Base-by-base conservation (phyloP, 2,113 vertebrate species). In the Hippocampus barbouri region DNA sequence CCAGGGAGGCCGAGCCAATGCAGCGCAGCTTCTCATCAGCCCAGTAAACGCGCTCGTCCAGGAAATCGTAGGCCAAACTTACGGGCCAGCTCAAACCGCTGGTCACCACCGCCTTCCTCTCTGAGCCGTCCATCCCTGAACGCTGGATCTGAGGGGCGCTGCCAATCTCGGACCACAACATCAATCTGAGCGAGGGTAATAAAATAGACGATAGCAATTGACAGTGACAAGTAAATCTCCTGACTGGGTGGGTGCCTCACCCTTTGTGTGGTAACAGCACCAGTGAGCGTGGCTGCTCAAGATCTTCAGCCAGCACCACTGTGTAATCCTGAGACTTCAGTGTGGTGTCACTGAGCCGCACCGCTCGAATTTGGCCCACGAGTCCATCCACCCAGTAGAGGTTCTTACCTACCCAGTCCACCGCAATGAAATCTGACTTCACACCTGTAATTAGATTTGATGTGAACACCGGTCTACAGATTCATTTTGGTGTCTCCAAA, bases 81-180 rank as follows among this genome's bases (percentile, higher is more conserved):
- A 94, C 94, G 2, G 96, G 96, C 94, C 93, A 93, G 54, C 92
- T 94, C 70, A 97, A 81, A 7, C 90, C 89, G 27, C 77, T 70
- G 20, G 66, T 86, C 72, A 98, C 80, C 56, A 98, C 80, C 45
- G 93, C 79, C 0, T 83, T 93, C 74, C 87, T 86, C 64, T 71
- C 79, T 1, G 92, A 94, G 3, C 96, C 96, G 16, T 97, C 97
- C 95, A 98, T 98, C 23, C 91, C 86, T 1, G 95, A 90, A 43
- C 81, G 78, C 83, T 93, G 89, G 38, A 98, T 95, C 71, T 91
- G 92, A 60, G 96, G 91, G 1, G 88, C 76, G 62, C 77, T 90
- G 75, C 95, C 94, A 16, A 94, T 93, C 85, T 95, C 94, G 0
- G 95, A 94, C 96, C 96, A 98, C 71, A 96, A 94, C 93, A 98